Conservation (phyloP, 2,888 invertebrate genomes). For the Hydrotaea diabolus region DNA sequence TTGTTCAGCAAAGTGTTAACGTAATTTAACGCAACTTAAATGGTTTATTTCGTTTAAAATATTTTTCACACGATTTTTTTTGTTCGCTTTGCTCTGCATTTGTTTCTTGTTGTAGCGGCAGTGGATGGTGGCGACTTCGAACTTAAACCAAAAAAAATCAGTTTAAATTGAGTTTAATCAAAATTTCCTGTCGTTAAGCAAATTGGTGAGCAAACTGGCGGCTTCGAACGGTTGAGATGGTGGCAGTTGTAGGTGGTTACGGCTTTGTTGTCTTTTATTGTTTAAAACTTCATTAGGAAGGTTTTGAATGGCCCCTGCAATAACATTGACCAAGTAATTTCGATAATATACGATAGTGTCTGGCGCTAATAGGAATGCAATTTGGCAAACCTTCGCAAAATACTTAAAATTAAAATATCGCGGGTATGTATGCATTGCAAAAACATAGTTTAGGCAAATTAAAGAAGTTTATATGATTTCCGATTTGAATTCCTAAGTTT, state of each 20-base stretch:
- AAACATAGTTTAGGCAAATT: too few species aligned
- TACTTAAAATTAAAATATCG: neutral
- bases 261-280: neutral
- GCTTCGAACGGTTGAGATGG: constrained; percentile 43
- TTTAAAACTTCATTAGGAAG: constrained; percentile 36
- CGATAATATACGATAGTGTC: neutral
- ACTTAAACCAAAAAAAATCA: neutral
- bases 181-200: constrained; percentile 64
- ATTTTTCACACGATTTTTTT: constrained; percentile 71
- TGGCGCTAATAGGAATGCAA: neutral
- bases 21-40: constrained; percentile 68
- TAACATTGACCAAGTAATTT: constrained; percentile 41
- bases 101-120: too few species aligned
- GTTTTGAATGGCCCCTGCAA: constrained; percentile 3
- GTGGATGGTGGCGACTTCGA: constrained; percentile 15
- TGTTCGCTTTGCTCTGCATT: constrained; percentile 22
- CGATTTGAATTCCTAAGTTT: too few species aligned
- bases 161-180: constrained; percentile 60
- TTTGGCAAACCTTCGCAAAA: neutral
- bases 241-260: constrained; percentile 53
- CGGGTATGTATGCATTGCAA: too few species aligned
- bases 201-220: constrained; percentile 45
- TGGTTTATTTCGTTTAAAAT: constrained; percentile 60
- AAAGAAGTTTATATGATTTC: too few species aligned
- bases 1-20: constrained; percentile 62